Evolutionary conservation across 1,140 invertebrate genomes (phyloP), one percentile per base, ranked within the genome.

Genomic region (Teleogryllus occipitalis): DNA sequence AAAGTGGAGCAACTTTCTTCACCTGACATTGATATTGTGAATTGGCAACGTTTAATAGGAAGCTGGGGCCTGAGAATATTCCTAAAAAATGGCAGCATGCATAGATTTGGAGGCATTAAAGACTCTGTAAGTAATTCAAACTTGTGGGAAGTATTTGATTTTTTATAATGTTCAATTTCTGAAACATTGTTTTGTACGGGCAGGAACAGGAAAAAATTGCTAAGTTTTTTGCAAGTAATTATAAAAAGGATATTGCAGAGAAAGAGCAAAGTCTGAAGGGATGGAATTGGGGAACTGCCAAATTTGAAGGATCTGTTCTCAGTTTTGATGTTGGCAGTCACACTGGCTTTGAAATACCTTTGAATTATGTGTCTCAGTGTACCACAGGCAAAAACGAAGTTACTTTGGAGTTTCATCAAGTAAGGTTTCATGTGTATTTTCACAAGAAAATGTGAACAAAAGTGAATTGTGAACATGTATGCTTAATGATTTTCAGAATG

Each of bases 311-410:
- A 46, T 94, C 96, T 77, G 92, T 95, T 4, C 85, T 99, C 0
- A 95, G 93, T 84, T 99, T 99, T 87, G 94, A 98, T 85, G 92
- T 99, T 74, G 95, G 96, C 18, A 92, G 92, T 78, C 91, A 93
- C 80, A 93, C 94, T 27, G 95, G 95, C 0, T 99, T 99, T 90
- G 98, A 99, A 88, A 94, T 99, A 83, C 98, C 98, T 0, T 84
- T 99, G 6, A 93, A 93, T 80, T 93, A 99, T 90, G 98, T 99
- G 0, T 98, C 96, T 4, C 96, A 99, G 83, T 98, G 97, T 84
- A 96, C 92, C 7, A 95, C 95, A n/a, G 95, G 96, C 22, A 99
- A 99, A 86, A 99, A 99, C 89, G 98, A 99, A 90, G 96, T 99
- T 2, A 98, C 97, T 10, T 85, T 99, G 47, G 98, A 99, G 86